A percentile compares a stretch with the other conserved stretches of the same genome.
phyloP scores from a whole-genome alignment of 2,113 vertebrate genomes.

The Alexandromys fortis region DNA sequence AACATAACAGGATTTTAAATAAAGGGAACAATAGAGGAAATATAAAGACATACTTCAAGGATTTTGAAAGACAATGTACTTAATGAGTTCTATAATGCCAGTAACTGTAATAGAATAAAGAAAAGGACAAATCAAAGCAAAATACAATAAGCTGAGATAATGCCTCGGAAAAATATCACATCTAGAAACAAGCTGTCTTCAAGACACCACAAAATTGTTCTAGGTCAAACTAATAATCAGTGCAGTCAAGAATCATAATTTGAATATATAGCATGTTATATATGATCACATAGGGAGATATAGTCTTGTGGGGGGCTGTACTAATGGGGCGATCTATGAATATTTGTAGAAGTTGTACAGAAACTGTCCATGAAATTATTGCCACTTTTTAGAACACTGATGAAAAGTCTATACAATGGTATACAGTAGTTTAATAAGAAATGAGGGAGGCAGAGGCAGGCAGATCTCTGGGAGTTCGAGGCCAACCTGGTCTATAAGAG shows the following conservation, averaged over 20 bases:
- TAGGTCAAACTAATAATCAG: not conserved
- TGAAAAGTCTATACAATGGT: not conserved
- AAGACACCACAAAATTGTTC: not conserved
- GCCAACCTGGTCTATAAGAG: too few relatives aligned
- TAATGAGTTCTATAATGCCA: not conserved
- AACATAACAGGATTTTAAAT: not conserved
- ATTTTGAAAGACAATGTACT: not conserved
- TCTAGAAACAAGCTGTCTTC: not conserved
- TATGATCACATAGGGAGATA: not conserved
- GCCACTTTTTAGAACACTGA: not conserved
- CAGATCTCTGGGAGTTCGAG: too few relatives aligned
- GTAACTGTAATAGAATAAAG: not conserved
- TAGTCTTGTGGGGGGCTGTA: not conserved
- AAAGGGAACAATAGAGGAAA: not conserved
- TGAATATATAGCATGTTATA: not conserved
- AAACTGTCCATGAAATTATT: not conserved
- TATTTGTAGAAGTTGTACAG: not conserved
- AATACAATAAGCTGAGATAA: not conserved
- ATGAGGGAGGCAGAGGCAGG: not conserved
- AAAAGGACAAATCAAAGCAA: not conserved
- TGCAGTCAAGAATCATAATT: not conserved
- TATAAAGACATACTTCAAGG: not conserved
- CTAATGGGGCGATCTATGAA: not conserved
- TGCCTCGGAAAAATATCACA: not conserved
- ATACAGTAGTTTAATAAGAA: slow-evolving; percentile 8